A percentile compares a stretch with the other conserved stretches of the same genome.
These are phyloP conservation scores for Aporrectodea caliginosa DNA, from an alignment of 1,140 invertebrate genomes.

Conservation along the genomic window DNA sequence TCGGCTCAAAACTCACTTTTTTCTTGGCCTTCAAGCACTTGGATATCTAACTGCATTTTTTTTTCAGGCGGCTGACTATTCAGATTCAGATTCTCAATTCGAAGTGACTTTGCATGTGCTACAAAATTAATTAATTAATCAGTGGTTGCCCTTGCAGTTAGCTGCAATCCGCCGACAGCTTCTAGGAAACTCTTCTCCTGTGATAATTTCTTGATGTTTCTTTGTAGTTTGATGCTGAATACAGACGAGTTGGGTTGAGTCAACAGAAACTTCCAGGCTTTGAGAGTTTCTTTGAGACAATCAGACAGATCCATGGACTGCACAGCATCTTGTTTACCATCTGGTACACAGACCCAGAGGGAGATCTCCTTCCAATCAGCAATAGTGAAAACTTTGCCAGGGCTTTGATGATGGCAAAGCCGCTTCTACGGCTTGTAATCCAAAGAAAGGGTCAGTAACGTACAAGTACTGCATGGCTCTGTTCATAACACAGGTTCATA, in stretches of 20 bases:
- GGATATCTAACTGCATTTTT: too few relatives aligned
- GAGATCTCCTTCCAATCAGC: slow-evolving; percentile 94
- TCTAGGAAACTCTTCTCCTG: too few relatives aligned
- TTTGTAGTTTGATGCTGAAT: slow-evolving; percentile 92
- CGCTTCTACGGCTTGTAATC: slow-evolving; percentile 82
- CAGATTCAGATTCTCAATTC: too few relatives aligned
- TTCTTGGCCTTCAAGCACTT: too few relatives aligned
- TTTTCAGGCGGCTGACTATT: too few relatives aligned
- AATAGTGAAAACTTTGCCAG: slow-evolving; percentile 93
- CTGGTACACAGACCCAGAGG: slow-evolving; percentile 93
- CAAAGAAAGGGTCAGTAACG: slow-evolving; percentile 83
- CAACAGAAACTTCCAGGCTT: slow-evolving; percentile 61
- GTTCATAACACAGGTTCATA: too few relatives aligned
- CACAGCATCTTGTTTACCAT: slow-evolving; percentile 82
- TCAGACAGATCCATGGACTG: slow-evolving; percentile 81
- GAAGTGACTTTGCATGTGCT: too few relatives aligned
- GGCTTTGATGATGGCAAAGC: slow-evolving; percentile 78
- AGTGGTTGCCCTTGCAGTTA: too few relatives aligned
- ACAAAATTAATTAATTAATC: too few relatives aligned
- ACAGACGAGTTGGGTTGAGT: slow-evolving; percentile 84
- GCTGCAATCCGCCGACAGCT: too few relatives aligned
- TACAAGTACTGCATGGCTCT: too few relatives aligned
- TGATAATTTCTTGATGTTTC: slow-evolving; percentile 18
- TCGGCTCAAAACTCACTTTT: too few relatives aligned
- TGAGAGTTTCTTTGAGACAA: slow-evolving; percentile 76